Evolutionary conservation across 2,888 invertebrate species (phyloP).

Genomic region (Eudasyphora cyanicolor): DNA sequence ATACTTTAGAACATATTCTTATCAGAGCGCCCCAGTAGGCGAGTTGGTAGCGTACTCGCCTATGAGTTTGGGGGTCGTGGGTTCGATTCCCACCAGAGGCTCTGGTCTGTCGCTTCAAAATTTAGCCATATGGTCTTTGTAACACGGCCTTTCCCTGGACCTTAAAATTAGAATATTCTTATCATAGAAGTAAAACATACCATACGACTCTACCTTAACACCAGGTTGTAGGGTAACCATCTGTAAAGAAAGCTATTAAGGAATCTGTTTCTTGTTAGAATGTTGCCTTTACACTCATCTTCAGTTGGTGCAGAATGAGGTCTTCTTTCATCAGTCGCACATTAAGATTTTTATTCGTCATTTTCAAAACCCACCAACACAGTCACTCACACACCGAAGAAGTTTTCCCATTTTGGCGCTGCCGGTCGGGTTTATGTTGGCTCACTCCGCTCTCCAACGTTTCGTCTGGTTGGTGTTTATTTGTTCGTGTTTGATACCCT

Average conservation of each 20-base stretch:
- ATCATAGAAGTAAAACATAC: too few species aligned
- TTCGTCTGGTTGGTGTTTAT: background rate
- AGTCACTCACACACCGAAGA: background rate
- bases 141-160: too few species aligned
- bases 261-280: slow-evolving; percentile 8
- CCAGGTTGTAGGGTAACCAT: background rate
- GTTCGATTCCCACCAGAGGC: too few species aligned
- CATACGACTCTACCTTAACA: background rate
- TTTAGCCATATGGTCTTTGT: too few species aligned
- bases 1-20: too few species aligned
- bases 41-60: too few species aligned
- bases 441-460: background rate
- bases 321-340: slow-evolving; percentile 43
- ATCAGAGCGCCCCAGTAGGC: too few species aligned
- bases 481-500: slow-evolving; percentile 31
- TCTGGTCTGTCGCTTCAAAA: too few species aligned
- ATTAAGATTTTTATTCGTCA: slow-evolving; percentile 47
- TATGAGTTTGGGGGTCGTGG: too few species aligned
- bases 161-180: too few species aligned
- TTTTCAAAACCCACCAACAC: background rate
- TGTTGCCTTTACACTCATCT: slow-evolving; percentile 1
- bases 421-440: background rate
- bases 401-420: background rate
- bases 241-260: background rate
- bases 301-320: background rate